Evolutionary conservation across 2,888 invertebrate species (phyloP), one percentile per base, ranked within the genome.

Genomic region (Aporophyla lueneburgensis): DNA sequence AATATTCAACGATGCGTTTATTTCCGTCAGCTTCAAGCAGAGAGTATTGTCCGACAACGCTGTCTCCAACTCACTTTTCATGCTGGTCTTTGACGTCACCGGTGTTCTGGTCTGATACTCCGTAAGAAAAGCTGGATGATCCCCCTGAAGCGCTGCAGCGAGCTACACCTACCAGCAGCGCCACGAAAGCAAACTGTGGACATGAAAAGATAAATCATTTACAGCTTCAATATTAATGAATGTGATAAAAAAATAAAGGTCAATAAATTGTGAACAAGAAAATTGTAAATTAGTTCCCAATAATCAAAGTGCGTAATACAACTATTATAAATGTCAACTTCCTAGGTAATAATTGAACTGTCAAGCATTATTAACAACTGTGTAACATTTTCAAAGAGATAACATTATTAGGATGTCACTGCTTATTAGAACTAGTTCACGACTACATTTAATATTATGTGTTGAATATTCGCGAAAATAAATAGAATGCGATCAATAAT

Each of bases 31-130:
- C 95, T 87, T 97, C 90, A 93, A 97, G 89, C n/a, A 94, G 88
- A 7, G 94, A 94, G 85, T 94, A 94, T 88, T 94, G 92, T 19
- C 94, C 94, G 33, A 97, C 96, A n/a, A 97, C 97, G 78, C 96
- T 97, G 91, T 97, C 97, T 27, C 97, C 97, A 69, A 96, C 95
- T 46, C 97, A 96, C 19, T 96, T 96, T 92, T 97, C 97, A 67
- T 97, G 97, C 89, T 97, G 97, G 76, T 93, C 93, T 71, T 94
- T 94, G 56, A 93, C 88, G 74, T 94, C 94, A 67, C 94, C 94
- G 19, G 94, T 94, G 87, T 93, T 91, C 6, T 94, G 94, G 79
- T 94, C 94, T 77, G 93, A 92, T 19, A 94, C 94, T 66, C 94
- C 94, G 72, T 94, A 94, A 5, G 94, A 93, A 85, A 94, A 94